These are phyloP conservation scores for Clarias pachynema DNA, from an alignment of 2,797 vertebrate genomes.

Conservation along the genomic window DNA sequence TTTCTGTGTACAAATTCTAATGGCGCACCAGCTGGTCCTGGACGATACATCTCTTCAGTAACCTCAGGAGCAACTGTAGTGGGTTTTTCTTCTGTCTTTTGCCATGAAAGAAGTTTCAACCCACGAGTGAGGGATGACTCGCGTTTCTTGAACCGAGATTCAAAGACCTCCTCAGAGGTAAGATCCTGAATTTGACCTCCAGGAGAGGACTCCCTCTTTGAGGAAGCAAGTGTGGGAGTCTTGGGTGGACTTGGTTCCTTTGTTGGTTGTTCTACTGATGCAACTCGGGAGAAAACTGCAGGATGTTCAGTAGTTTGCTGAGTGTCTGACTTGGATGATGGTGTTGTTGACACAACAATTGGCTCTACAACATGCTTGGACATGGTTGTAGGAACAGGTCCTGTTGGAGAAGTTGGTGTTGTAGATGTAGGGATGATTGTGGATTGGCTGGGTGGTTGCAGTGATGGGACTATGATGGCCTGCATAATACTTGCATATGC, in stretches of 20 bases:
- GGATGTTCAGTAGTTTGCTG: slow-evolving; percentile 74
- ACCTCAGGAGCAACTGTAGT: slow-evolving; percentile 59
- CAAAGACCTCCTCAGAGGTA: slow-evolving; percentile 91
- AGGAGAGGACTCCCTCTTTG: slow-evolving; percentile 60
- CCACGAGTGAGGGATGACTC: slow-evolving; percentile 89
- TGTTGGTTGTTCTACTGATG: slow-evolving; percentile 74
- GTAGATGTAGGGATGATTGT: slow-evolving; percentile 27
- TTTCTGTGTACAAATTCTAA: slow-evolving; percentile 79
- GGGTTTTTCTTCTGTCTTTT: slow-evolving; percentile 86
- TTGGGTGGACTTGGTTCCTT: slow-evolving; percentile 76
- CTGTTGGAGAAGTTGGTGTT: slow-evolving; percentile 32
- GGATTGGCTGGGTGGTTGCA: slow-evolving; percentile 59
- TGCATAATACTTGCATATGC: slow-evolving; percentile 94
- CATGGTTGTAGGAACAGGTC: slow-evolving; percentile 47
- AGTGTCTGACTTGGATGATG: slow-evolving; percentile 54
- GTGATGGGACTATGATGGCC: slow-evolving; percentile 78
- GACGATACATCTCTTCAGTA: slow-evolving; percentile 91
- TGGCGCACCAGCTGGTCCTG: slow-evolving; percentile 86
- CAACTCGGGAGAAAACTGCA: slow-evolving; percentile 80
- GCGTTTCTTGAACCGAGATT: slow-evolving; percentile 91
- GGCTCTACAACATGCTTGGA: slow-evolving; percentile 55
- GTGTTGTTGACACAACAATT: slow-evolving; percentile 34
- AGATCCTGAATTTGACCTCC: slow-evolving; percentile 82
- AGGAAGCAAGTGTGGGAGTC: slow-evolving; percentile 54
- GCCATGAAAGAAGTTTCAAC: slow-evolving; percentile 85